Evolutionary conservation across 2,797 vertebrate genomes (phyloP), one percentile per base, ranked within the genome.

Genomic region (Macrochelys suwanniensis): DNA sequence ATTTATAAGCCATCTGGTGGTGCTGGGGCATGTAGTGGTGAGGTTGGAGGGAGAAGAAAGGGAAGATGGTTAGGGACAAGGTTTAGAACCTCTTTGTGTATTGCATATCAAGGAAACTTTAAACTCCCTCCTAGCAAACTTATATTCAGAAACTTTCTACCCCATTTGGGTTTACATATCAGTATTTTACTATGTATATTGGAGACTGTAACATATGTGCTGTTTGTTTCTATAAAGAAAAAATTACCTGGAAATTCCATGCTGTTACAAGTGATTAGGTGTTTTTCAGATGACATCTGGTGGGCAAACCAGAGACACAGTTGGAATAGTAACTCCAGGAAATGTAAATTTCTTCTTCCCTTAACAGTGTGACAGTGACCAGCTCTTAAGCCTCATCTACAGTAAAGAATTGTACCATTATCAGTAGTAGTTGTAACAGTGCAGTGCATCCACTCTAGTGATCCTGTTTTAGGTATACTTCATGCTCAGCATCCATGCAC

Each of bases 221-320:
- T 45, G 45, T 12, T 65, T 4, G 6, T 87, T 84, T 93, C 59
- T 37, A 21, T 3, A 74, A 61, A 74, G 37, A 81, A 79, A 79
- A 50, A 68, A 50, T 23, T 2, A 49, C 11, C 65, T 74, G 79
- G 51, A 47, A 88, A 68, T 84, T 25, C n/a, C 19, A 23, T 17
- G 31, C 15, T 12, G 71, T 77, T 25, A n/a, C 17, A 17, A 89
- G 50, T 26, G 85, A 4, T 42, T 3, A 42, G n/a, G 82, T 90
- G 77, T 17, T 95, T 94, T 93, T 91, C 82, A 95, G 85, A 80
- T 74, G 97, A 97, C 96, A 96, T 31, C 92, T 97, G 87, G 88
- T 97, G 96, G 96, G 90, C 93, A 96, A 92, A 4, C 77, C 26
- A 81, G 45, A 15, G 21, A 78, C 23, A 7, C 37, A 82, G 59